phyloP scores from a whole-genome alignment of 1,140 invertebrate genomes.

The Microplitis mediator region DNA sequence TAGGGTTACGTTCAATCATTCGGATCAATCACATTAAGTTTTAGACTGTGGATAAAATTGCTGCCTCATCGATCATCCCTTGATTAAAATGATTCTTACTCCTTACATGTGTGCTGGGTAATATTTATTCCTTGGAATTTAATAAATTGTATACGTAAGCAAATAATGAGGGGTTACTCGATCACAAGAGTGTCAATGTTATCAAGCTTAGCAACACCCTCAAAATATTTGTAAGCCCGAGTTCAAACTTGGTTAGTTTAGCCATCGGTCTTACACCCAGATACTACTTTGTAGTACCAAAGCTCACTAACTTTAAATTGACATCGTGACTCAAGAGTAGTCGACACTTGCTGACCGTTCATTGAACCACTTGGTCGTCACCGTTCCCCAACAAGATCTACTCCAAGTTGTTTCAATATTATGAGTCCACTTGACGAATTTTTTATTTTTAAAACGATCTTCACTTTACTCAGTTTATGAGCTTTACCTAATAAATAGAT shows the following conservation, averaged over 20 bases:
- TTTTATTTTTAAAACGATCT: too few relatives aligned
- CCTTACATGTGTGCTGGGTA: background rate
- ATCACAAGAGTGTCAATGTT: background rate
- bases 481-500: too few relatives aligned
- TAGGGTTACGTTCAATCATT: background rate
- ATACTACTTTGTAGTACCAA: background rate
- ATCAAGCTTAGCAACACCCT: background rate
- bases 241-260: background rate
- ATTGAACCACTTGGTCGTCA: background rate
- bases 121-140: background rate
- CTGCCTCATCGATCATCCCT: background rate
- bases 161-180: background rate
- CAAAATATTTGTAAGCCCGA: background rate
- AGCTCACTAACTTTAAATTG: background rate
- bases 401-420: too few relatives aligned
- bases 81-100: background rate
- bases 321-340: conserved; percentile 2
- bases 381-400: too few relatives aligned
- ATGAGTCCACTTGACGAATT: too few relatives aligned
- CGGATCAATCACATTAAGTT: background rate
- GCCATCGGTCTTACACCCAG: background rate
- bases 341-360: background rate
- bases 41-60: background rate
- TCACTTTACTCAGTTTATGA: too few relatives aligned
- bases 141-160: background rate